Base-by-base conservation (phyloP, 2,888 invertebrate genomes). In the Tricholauxania praeusta region DNA sequence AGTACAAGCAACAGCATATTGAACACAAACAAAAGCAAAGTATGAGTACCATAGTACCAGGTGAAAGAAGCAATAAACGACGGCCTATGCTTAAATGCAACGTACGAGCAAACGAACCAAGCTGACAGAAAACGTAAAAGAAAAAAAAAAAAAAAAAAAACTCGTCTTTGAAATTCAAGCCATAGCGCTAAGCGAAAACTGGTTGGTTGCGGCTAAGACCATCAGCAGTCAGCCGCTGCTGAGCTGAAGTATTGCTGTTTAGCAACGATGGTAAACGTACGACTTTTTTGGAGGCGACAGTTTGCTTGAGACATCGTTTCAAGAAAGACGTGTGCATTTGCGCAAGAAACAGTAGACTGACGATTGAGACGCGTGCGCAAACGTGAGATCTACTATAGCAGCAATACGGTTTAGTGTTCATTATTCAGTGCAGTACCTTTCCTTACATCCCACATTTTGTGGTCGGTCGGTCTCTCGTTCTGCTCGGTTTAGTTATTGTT, bases 151-250 rank as follows among this genome's bases (percentile, higher is more conserved):
- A 57, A n/a, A 63, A 19, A 17, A 66, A 69, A 69, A 69, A 69
- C 69, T 69, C 52, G 69, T 62, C 69, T 60, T 68, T 49, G 47
- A 59, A 49, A 59, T 68, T 59, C 28, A 28, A 69, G 62, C 69
- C 69, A 69, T 60, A 69, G 60, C 60, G 19, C 17, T 69, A 60
- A 51, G 60, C 32, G 28, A 69, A 69, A 69, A 69, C 69, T 60
- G 60, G 69, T 69, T 69, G 60, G 49, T 48, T 60, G 39, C 69
- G 51, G 49, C 17, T 28, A 28, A 28, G 4, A 28, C 28, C 28
- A 28, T 28, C 28, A 28, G 28, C 32, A 49, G 19, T n/a, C n/a
- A 12, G 12, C 39, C 32, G 62, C 39, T 15, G 47, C 62, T 62
- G 12, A 28, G 32, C 14, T 5, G 65, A 51, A 52, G 65, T 57